phyloP scores from a whole-genome alignment of 2,113 vertebrate species.

The Brachypteracias leptosomus region DNA sequence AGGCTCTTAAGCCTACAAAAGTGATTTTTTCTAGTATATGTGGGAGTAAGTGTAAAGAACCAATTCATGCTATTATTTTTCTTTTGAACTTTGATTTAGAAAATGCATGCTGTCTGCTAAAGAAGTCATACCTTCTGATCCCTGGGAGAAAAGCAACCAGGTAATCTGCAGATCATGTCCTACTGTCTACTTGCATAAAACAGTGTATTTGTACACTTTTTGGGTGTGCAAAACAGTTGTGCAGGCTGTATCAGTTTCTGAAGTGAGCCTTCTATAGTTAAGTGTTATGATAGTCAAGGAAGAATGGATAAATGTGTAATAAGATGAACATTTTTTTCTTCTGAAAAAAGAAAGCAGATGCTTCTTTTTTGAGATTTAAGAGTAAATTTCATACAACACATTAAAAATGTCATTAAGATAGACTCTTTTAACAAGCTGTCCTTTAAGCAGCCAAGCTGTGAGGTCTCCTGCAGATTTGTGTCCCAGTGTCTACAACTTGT shows the following conservation, averaged over 20 bases:
- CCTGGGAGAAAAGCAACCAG: slow-evolving; percentile 75
- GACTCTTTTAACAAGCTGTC: background rate
- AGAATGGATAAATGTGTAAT: background rate
- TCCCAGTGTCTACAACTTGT: background rate
- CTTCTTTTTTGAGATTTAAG: background rate
- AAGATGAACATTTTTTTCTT: background rate
- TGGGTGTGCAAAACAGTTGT: background rate
- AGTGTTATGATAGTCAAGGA: background rate
- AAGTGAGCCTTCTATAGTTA: background rate
- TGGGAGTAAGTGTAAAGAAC: background rate
- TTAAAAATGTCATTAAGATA: background rate
- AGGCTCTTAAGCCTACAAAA: background rate
- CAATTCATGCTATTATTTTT: background rate
- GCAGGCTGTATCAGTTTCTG: background rate
- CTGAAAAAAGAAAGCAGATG: background rate
- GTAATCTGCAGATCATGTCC: slow-evolving; percentile 25
- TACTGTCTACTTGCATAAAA: background rate
- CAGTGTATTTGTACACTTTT: background rate
- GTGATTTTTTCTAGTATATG: background rate
- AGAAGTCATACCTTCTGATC: slow-evolving; percentile 58
- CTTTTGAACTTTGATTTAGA: slow-evolving; percentile 52
- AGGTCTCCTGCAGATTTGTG: background rate
- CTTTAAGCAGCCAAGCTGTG: background rate
- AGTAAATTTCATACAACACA: background rate
- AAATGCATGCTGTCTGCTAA: slow-evolving; percentile 71